These are phyloP conservation scores for Halocynthia roretzi DNA, from an alignment of 23 tunicate genomes.

Conservation along the genomic window DNA sequence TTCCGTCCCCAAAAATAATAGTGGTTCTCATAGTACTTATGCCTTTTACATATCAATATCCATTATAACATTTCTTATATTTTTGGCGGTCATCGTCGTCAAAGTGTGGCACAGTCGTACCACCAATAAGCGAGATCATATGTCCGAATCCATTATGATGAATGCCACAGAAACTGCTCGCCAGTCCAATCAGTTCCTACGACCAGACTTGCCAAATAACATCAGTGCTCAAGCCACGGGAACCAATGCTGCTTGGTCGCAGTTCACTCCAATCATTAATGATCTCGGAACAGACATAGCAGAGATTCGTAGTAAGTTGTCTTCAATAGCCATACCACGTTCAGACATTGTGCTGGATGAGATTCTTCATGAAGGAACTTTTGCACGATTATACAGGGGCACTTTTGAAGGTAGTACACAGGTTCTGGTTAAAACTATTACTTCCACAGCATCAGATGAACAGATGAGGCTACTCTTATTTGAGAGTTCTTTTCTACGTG, in stretches of 20 bases:
- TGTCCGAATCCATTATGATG: constrained; percentile 7
- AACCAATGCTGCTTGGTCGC: constrained; percentile 49
- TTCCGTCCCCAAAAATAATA: neutral
- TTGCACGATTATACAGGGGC: constrained; percentile 72
- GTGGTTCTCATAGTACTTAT: constrained; percentile 38
- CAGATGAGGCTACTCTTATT: constrained; percentile 65
- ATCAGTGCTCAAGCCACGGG: constrained; percentile 8
- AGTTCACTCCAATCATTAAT: constrained; percentile 70
- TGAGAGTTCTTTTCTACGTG: constrained; percentile 69
- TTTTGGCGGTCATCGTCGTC: constrained; percentile 36
- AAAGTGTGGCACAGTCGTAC: constrained; percentile 48
- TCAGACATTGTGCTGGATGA: constrained; percentile 37
- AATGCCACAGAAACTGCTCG: constrained; percentile 17
- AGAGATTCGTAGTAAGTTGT: constrained; percentile 52
- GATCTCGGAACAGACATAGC: constrained; percentile 74
- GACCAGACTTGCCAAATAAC: constrained; percentile 84
- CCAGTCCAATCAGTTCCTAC: constrained; percentile 59
- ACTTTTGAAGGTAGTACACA: constrained; percentile 32
- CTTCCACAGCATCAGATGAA: constrained; percentile 76
- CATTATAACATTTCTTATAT: constrained; percentile 40
- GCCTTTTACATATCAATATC: constrained; percentile 80
- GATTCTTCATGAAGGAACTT: constrained; percentile 71
- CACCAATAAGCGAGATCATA: constrained; percentile 27
- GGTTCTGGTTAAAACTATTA: constrained; percentile 66
- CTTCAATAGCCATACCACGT: constrained; percentile 57